These are phyloP conservation scores for Scolopax mira DNA, from an alignment of 2,113 vertebrate species.

Conservation along the genomic window DNA sequence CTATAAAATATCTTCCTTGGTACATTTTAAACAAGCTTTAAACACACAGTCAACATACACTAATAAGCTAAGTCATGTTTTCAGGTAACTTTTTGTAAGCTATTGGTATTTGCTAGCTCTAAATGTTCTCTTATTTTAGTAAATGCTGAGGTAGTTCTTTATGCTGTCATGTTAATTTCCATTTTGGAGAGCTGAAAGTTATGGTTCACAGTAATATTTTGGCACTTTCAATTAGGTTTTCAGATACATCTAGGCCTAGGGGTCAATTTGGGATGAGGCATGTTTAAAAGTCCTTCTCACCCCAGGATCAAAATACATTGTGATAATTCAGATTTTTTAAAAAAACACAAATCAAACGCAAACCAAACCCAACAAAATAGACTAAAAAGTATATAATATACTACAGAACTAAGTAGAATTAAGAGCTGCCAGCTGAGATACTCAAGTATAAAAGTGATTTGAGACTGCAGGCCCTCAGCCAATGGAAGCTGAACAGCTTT, in stretches of 20 bases:
- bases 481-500: conserved; percentile 16
- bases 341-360: neutral
- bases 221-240: neutral
- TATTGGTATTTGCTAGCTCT: neutral
- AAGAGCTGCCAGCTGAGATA: neutral
- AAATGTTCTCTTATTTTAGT: neutral
- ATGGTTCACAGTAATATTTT: neutral
- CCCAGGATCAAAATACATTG: neutral
- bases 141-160: neutral
- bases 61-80: neutral
- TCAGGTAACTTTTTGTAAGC: neutral
- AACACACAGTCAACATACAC: neutral
- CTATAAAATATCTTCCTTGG: neutral
- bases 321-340: neutral
- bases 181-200: neutral
- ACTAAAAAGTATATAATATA: neutral
- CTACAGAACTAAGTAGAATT: neutral
- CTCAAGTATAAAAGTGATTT: neutral
- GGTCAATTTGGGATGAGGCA: neutral
- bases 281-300: neutral
- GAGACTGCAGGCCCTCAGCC: neutral
- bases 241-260: neutral
- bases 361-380: neutral
- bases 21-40: neutral
- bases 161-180: neutral